Conservation (phyloP, 2,113 vertebrate genomes). For the Penelope pileata region DNA sequence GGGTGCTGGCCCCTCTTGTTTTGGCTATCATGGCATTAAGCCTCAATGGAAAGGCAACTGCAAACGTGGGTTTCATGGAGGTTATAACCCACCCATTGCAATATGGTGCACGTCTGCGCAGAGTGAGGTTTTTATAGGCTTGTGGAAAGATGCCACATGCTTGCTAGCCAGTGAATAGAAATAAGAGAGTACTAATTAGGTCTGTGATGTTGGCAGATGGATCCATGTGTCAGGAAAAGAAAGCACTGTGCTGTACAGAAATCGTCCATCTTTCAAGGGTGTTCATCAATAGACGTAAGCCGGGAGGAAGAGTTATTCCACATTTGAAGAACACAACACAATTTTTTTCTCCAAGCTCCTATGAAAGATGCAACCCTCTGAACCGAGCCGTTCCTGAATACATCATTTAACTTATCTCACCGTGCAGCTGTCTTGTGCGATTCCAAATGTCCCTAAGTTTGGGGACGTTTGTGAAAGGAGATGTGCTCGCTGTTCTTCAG, state of each 20-base stretch:
- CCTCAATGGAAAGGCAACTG: not conserved
- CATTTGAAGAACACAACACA: not conserved
- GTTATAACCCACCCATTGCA: not conserved
- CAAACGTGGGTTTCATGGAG: not conserved
- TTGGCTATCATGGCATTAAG: slow-evolving; percentile 36
- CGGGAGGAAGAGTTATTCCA: slow-evolving; percentile 11
- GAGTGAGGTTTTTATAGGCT: slow-evolving; percentile 20
- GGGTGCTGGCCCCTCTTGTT: slow-evolving; percentile 37
- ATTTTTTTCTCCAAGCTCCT: not conserved
- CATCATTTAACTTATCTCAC: slow-evolving; percentile 60
- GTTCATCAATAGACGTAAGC: not conserved
- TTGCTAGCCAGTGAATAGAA: not conserved
- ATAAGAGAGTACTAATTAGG: slow-evolving; percentile 43
- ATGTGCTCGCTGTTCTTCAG: not conserved
- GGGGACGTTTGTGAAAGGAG: slow-evolving; percentile 36
- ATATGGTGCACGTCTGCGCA: not conserved
- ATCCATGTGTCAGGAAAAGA: slow-evolving; percentile 22
- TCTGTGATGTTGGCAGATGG: slow-evolving; percentile 44
- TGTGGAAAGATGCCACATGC: slow-evolving; percentile 42
- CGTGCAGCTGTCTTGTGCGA: slow-evolving; percentile 39
- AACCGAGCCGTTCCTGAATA: not conserved
- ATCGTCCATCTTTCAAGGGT: not conserved
- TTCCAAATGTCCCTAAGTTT: slow-evolving; percentile 54
- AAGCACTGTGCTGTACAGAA: not conserved
- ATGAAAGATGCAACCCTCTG: slow-evolving; percentile 42